These are phyloP conservation scores for Acinonyx jubatus DNA, from an alignment of 2,113 vertebrate genomes.

Conservation along the genomic window DNA sequence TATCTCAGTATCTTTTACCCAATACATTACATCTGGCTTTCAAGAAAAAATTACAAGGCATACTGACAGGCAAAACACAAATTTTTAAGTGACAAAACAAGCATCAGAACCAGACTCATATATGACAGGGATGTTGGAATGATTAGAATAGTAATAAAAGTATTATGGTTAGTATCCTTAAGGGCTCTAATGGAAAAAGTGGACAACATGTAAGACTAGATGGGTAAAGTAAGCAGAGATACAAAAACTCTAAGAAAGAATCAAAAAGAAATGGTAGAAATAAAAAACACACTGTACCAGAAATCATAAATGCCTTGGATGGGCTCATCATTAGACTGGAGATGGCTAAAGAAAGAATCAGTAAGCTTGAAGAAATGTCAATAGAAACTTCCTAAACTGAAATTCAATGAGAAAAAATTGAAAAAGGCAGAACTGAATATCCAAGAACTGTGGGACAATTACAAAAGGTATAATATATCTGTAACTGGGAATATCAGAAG, in stretches of 20 bases:
- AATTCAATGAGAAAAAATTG: neutral
- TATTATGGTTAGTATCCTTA: neutral
- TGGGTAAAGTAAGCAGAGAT: neutral
- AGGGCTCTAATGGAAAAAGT: neutral
- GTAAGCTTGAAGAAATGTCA: constrained; percentile 12
- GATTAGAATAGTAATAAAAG: neutral
- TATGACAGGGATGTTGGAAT: neutral
- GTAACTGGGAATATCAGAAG: neutral
- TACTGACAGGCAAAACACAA: neutral
- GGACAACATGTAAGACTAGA: neutral
- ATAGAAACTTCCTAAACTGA: neutral
- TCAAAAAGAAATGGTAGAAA: neutral
- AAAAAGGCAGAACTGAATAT: neutral
- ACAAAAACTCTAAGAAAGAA: neutral
- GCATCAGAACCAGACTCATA: neutral
- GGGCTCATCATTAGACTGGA: neutral
- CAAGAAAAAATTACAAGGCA: neutral
- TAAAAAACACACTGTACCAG: neutral
- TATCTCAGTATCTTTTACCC: neutral
- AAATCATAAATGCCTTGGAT: neutral
- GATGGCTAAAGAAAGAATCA: neutral
- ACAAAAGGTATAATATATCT: neutral
- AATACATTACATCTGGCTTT: neutral
- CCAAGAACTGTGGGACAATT: neutral
- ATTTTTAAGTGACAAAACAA: neutral